These are phyloP conservation scores for Denticeps clupeoides DNA, from an alignment of 2,797 vertebrate genomes.

Conservation along the genomic window DNA sequence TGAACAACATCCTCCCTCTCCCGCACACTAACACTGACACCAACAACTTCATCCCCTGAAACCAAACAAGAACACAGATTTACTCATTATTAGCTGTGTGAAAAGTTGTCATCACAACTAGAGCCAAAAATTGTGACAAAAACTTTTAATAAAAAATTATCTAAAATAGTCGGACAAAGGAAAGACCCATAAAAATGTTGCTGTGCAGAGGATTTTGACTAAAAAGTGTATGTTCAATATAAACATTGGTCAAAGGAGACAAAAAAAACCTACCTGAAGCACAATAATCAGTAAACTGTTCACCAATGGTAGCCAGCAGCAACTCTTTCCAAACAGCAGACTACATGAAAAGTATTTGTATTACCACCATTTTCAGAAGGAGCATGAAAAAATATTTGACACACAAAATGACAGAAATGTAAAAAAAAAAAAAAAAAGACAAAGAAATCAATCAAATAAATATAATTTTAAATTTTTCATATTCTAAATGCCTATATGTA, in stretches of 20 bases:
- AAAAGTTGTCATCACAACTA: no score
- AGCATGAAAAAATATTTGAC: not conserved
- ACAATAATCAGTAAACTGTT: conserved; percentile 86
- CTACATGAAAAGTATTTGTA: not conserved
- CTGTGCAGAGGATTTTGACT: no score
- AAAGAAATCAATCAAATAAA: not conserved
- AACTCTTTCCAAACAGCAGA: conserved; percentile 80
- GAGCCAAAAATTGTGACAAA: not conserved
- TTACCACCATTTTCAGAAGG: not conserved
- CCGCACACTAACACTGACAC: conserved; percentile 83
- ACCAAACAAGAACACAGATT: conserved; percentile 1
- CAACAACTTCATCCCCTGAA: conserved; percentile 87
- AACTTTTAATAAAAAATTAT: not conserved
- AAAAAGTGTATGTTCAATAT: no score
- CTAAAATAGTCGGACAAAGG: not conserved
- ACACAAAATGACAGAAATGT: no score
- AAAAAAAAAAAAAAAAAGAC: not conserved
- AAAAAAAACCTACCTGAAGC: conserved; percentile 72
- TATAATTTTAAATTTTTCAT: no score
- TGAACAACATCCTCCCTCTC: conserved; percentile 86
- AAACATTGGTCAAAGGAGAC: no score
- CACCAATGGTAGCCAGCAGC: conserved; percentile 85
- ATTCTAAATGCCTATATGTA: no score
- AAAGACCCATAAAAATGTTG: not conserved
- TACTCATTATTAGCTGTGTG: no score